Base-by-base conservation (phyloP, 2,113 vertebrate genomes). In the Salvelinus namaycush region DNA sequence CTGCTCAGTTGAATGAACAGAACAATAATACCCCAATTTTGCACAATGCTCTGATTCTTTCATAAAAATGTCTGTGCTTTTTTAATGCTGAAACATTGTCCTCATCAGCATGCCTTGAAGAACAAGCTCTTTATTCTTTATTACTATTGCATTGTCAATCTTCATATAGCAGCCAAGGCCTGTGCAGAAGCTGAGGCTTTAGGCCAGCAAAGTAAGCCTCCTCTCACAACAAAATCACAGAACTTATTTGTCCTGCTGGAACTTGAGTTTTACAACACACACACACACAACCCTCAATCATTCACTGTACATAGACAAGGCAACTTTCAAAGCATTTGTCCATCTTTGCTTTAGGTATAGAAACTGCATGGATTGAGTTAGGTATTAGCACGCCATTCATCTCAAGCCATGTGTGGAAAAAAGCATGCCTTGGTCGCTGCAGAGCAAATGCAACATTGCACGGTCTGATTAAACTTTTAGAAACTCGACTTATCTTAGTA, bases 321-420 rank as follows among this genome's bases (percentile, higher is more conserved):
- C 24, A 54, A 44, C 39, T 44, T 44, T 44, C 27, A n/a, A 31
- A 76, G 65, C 64, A 51, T 26, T 67, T 78, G 65, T 66, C 1
- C 51, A 29, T 73, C 57, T 73, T 66, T 80, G 68, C 62, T 18
- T n/a, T 70, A 59, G 29, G 78, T 81, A 70, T 85, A 80, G 87
- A 83, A 79, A 57, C 27, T 9, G 0, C 44, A 13, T 71, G 51
- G 68, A 51, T 70, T 54, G 62, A 72, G 72, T 27, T 72, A 79
- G 71, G 83, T 85, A 83, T 74, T 83, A 75, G 62, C 77, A 78
- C 60, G 77, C 64, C 74, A 26, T 86, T 88, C 75, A 79, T 60
- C 77, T 82, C 66, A 74, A 83, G 39, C 81, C 84, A 81, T 85
- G 82, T 76, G 69, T 65, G 70, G 76, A 73, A 68, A 60, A 67